Evolutionary conservation across 2,888 invertebrate genomes (phyloP).

Genomic region (Meta bourneti): DNA sequence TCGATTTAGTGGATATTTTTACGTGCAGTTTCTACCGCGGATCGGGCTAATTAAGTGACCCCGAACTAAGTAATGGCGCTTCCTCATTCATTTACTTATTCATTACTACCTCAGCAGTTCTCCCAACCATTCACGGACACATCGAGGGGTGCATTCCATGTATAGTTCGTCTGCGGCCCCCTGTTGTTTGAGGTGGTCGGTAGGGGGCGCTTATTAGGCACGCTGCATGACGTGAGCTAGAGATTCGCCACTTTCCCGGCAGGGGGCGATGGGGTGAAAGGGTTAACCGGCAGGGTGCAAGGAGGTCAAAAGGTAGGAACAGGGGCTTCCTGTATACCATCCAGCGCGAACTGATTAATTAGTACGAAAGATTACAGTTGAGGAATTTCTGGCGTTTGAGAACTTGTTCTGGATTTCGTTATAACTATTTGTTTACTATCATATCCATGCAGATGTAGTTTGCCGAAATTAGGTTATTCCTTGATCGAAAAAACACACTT

Average conservation of each 20-base stretch:
- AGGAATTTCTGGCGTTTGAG: background rate
- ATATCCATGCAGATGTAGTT: too few species aligned
- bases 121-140: background rate
- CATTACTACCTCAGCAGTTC: background rate
- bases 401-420: background rate
- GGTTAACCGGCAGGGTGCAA: background rate
- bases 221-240: constrained; percentile 21
- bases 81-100: constrained; percentile 28
- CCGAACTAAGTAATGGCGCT: background rate
- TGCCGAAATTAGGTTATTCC: too few species aligned
- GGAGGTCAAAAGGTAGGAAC: constrained; percentile 50
- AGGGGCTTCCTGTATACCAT: background rate
- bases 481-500: too few species aligned
- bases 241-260: constrained; percentile 19
- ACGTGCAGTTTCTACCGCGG: background rate
- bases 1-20: background rate
- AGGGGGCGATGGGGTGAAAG: constrained; percentile 47
- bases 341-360: background rate
- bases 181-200: constrained; percentile 2
- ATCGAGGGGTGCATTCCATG: constrained; percentile 11
- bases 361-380: background rate
- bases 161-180: background rate
- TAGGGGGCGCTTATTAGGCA: constrained; percentile 54
- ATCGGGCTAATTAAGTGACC: constrained; percentile 15
- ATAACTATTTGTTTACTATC: too few species aligned